phyloP scores from a whole-genome alignment of 1,140 invertebrate genomes.

The Augochlora pura region DNA sequence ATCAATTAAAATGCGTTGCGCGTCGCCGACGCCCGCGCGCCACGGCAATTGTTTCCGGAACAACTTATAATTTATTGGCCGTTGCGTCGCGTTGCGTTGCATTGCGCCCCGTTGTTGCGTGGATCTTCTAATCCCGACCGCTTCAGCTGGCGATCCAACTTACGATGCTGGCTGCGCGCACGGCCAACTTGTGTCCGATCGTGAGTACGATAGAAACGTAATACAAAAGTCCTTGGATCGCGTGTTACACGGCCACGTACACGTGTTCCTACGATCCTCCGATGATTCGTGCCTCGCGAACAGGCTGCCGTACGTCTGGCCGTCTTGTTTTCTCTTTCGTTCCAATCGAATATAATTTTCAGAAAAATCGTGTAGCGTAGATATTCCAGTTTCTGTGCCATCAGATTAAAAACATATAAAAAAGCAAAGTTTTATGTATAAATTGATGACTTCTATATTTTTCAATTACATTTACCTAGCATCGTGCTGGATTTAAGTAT shows the following conservation, averaged over 20 bases:
- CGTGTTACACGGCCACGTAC: not conserved
- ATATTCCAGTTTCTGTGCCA: no score
- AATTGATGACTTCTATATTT: no score
- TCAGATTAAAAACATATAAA: no score
- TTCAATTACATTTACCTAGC: no score
- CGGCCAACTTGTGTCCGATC: not conserved
- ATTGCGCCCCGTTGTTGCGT: not conserved
- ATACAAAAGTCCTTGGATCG: not conserved
- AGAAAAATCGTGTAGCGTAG: no score
- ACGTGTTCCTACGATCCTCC: not conserved
- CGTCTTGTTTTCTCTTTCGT: no score
- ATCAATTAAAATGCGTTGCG: conserved; percentile 22
- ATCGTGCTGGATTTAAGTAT: no score
- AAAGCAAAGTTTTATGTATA: no score
- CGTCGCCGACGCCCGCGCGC: conserved; percentile 6
- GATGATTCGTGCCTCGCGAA: not conserved
- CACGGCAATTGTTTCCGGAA: conserved; percentile 34
- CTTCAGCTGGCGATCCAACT: not conserved
- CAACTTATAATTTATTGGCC: conserved; percentile 15
- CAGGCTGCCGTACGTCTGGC: no score
- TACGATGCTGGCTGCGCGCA: not conserved
- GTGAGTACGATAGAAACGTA: not conserved
- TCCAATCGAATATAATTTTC: no score
- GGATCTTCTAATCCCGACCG: not conserved
- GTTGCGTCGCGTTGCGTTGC: not conserved